Evolutionary conservation across 1,140 invertebrate species (phyloP).

Genomic region (Choristoneura fumiferana): DNA sequence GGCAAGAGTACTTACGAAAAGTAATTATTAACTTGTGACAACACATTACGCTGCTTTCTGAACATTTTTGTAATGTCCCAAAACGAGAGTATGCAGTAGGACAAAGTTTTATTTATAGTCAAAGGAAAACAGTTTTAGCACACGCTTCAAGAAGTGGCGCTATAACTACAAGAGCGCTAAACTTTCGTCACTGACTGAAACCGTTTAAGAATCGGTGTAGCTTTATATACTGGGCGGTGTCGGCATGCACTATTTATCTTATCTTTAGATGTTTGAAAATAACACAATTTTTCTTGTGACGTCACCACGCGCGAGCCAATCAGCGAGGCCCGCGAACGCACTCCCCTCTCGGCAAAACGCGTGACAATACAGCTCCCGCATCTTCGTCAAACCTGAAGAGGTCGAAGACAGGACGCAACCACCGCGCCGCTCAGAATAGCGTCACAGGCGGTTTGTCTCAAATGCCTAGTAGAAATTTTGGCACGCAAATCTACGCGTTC

Average conservation of each 20-base stretch:
- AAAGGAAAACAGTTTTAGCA: conserved; percentile 15
- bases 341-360: conserved; percentile 53
- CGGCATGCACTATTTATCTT: neutral
- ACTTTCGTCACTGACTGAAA: conserved; percentile 38
- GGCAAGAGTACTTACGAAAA: conserved; percentile 51
- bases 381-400: conserved; percentile 22
- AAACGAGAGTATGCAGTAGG: conserved; percentile 9
- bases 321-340: conserved; percentile 35
- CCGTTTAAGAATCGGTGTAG: conserved; percentile 24
- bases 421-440: conserved; percentile 17
- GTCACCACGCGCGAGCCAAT: conserved; percentile 54
- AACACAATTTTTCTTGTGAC: conserved; percentile 36
- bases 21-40: conserved; percentile 50
- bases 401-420: conserved; percentile 39
- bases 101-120: conserved; percentile 30
- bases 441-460: neutral
- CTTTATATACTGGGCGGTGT: conserved; percentile 43
- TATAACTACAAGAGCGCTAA: conserved; percentile 11
- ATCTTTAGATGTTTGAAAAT: conserved; percentile 44
- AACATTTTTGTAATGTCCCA: conserved; percentile 38
- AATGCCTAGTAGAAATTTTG: conserved; percentile 17
- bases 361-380: conserved; percentile 32
- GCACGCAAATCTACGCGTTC: conserved; percentile 18
- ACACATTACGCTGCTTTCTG: conserved; percentile 49
- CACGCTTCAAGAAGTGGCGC: conserved; percentile 27